Evolutionary conservation across 1,140 invertebrate genomes (phyloP).

Genomic region (Hypsibius dujardini): DNA sequence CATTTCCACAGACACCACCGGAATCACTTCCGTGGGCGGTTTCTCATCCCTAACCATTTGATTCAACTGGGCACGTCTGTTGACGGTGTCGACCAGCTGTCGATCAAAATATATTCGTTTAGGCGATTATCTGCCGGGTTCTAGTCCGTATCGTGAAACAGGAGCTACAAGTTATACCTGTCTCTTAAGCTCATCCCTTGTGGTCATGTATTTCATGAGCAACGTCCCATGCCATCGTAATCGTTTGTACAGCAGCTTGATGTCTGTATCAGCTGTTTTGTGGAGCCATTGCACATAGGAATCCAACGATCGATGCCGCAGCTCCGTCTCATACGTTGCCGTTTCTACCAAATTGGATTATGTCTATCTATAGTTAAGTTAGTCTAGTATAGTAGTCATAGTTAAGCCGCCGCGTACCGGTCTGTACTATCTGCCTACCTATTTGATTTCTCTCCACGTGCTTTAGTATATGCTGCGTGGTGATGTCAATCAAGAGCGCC

Average conservation of each 20-base stretch:
- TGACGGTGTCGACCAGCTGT: too few relatives aligned
- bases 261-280: constrained; percentile 8
- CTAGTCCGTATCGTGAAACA: not conserved
- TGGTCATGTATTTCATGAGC: not conserved
- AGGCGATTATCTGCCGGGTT: not conserved
- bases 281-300: not conserved
- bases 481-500: not conserved
- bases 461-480: not conserved
- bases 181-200: not conserved
- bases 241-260: constrained; percentile 10
- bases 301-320: not conserved
- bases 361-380: not conserved
- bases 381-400: not conserved
- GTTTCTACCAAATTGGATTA: not conserved
- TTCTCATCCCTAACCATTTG: not conserved
- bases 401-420: not conserved
- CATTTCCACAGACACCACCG: too few relatives aligned
- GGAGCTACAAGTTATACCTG: not conserved
- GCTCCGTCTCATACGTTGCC: not conserved
- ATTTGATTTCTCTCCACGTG: constrained; percentile 9
- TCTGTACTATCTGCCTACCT: not conserved
- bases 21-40: too few relatives aligned
- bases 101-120: not conserved
- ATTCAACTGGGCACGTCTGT: not conserved
- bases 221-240: not conserved